phyloP scores from a whole-genome alignment of 2,888 invertebrate species.

The Cyrtodaria siliqua region DNA sequence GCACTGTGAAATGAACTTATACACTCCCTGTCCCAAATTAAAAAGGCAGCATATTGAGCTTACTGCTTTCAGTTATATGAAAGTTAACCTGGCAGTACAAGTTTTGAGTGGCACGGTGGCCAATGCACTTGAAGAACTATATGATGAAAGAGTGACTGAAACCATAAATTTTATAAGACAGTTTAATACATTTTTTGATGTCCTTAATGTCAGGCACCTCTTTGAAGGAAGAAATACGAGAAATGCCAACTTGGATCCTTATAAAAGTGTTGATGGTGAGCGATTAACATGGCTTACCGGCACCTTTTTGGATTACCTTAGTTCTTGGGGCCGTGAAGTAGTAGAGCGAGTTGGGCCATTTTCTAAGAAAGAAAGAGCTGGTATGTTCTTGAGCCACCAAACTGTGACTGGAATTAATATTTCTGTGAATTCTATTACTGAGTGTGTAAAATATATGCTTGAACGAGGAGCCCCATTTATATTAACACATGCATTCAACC shows the following conservation, averaged over 20 bases:
- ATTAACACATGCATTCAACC: conserved; percentile 47
- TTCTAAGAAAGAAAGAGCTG: conserved; percentile 9
- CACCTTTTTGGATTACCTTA: conserved; percentile 44
- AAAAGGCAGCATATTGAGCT: conserved; percentile 26
- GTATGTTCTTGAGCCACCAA: conserved; percentile 45
- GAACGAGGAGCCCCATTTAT: conserved; percentile 37
- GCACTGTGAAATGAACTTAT: conserved; percentile 34
- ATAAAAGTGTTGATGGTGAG: conserved; percentile 21
- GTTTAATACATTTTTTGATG: conserved; percentile 56
- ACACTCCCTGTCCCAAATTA: conserved; percentile 44
- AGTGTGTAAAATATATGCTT: conserved; percentile 34
- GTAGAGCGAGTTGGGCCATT: too few relatives aligned
- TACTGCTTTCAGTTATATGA: conserved; percentile 38
- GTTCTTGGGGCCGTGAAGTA: too few relatives aligned
- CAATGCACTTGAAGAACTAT: conserved; percentile 35
- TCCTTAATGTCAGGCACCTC: conserved; percentile 39
- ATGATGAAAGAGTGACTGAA: conserved; percentile 29
- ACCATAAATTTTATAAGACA: conserved; percentile 40
- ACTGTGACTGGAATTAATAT: conserved; percentile 50
- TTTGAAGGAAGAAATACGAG: conserved; percentile 41
- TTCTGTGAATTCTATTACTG: conserved; percentile 31
- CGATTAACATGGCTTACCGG: conserved; percentile 26
- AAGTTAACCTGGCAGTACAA: conserved; percentile 45
- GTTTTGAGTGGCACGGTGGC: conserved; percentile 38
- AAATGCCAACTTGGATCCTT: conserved; percentile 28